phyloP scores from a whole-genome alignment of 2,888 invertebrate genomes.

The Eupithecia insigniata region DNA sequence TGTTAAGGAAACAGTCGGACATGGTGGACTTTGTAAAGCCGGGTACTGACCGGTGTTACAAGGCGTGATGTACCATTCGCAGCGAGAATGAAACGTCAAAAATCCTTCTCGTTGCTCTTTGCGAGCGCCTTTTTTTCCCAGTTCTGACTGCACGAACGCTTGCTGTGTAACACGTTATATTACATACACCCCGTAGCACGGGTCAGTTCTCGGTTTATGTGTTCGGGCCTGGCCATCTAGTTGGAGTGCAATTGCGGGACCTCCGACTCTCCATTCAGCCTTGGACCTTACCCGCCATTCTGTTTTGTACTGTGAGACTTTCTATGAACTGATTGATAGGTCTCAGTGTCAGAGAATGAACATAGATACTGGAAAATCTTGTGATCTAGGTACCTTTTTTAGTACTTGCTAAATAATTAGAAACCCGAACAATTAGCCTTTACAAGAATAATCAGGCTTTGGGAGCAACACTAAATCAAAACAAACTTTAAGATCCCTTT shows the following conservation, averaged over 20 bases:
- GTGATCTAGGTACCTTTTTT: neutral
- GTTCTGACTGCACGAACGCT: no score
- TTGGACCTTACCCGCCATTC: neutral
- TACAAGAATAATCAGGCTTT: constrained; percentile 71
- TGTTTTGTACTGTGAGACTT: no score
- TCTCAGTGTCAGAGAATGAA: neutral
- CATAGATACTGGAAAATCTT: no score
- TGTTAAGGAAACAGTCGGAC: neutral
- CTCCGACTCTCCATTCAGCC: neutral
- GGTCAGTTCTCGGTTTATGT: no score
- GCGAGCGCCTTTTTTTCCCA: no score
- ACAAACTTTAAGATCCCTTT: constrained; percentile 81
- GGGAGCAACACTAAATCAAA: constrained; percentile 80
- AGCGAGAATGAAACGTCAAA: no score
- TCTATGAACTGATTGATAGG: neutral
- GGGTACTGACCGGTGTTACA: no score
- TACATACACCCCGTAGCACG: no score
- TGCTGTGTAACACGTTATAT: no score
- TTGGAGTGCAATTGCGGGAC: neutral
- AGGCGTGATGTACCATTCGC: no score
- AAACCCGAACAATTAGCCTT: constrained; percentile 67
- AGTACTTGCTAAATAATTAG: constrained; percentile 74
- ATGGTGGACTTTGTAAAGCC: neutral
- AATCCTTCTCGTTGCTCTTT: no score
- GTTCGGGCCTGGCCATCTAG: neutral